phyloP scores from a whole-genome alignment of 2,888 invertebrate genomes.

The Brassicogethes aeneus region DNA sequence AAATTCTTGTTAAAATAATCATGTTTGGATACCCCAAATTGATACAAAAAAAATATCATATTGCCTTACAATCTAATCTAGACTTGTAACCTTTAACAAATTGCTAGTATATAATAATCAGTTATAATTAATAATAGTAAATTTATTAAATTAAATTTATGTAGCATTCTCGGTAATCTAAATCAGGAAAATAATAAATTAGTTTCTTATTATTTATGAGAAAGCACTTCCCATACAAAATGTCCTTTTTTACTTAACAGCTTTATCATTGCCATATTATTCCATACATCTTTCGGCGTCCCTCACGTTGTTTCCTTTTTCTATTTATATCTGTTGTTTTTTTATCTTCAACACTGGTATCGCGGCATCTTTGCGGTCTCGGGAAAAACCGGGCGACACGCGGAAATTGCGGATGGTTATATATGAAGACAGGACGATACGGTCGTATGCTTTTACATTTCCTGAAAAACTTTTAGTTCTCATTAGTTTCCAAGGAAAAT shows the following conservation, averaged over 20 bases:
- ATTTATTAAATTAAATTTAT: too few relatives aligned
- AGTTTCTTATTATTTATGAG: not conserved
- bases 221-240: not conserved
- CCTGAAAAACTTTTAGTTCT: slow-evolving; percentile 13
- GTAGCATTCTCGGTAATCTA: too few relatives aligned
- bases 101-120: too few relatives aligned
- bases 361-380: slow-evolving; percentile 15
- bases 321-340: slow-evolving; percentile 20
- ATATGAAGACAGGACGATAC: slow-evolving; percentile 25
- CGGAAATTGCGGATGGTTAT: slow-evolving; percentile 32
- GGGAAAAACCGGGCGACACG: slow-evolving; percentile 19
- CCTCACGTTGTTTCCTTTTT: slow-evolving; percentile 16
- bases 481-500: too few relatives aligned
- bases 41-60: too few relatives aligned
- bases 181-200: too few relatives aligned
- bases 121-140: too few relatives aligned
- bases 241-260: not conserved
- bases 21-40: too few relatives aligned
- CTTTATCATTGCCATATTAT: slow-evolving; percentile 13
- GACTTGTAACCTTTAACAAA: too few relatives aligned
- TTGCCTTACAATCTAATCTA: too few relatives aligned
- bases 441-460: slow-evolving; percentile 10
- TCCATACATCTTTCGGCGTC: slow-evolving; percentile 14
- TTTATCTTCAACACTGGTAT: slow-evolving; percentile 13
- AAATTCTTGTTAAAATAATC: too few relatives aligned